A percentile compares a stretch with the other conserved stretches of the same genome.
phyloP scores from a whole-genome alignment of 1,140 invertebrate genomes.

The Cheumatopsyche charites region DNA sequence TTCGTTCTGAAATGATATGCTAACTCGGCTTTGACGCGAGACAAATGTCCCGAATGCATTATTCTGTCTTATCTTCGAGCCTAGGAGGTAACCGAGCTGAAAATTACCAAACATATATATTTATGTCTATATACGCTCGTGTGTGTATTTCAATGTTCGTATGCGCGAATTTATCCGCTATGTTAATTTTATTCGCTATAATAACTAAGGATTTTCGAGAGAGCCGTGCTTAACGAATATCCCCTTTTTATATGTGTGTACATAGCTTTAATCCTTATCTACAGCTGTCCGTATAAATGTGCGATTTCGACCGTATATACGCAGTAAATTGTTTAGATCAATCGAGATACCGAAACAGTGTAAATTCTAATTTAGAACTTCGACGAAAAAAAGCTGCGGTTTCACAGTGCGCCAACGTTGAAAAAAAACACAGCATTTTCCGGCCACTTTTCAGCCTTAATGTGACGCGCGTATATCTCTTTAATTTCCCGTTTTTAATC shows the following conservation, averaged over 20 bases:
- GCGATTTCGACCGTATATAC: too few species aligned
- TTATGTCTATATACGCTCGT: background rate
- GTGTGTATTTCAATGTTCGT: too few species aligned
- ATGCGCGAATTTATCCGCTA: too few species aligned
- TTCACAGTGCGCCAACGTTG: background rate
- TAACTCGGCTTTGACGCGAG: background rate
- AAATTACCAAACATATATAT: conserved; percentile 1
- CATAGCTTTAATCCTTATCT: too few species aligned
- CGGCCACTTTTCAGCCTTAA: conserved; percentile 18
- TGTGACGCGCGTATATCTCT: conserved; percentile 23
- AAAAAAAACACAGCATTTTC: background rate
- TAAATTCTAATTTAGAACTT: conserved; percentile 10
- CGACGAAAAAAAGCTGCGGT: background rate
- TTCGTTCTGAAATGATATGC: conserved; percentile 5
- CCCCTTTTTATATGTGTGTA: too few species aligned
- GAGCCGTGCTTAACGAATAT: too few species aligned
- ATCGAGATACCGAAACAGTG: conserved; percentile 4
- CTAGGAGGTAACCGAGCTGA: conserved; percentile 6
- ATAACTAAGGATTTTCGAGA: too few species aligned
- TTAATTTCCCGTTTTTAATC: conserved; percentile 30
- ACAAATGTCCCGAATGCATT: conserved; percentile 14
- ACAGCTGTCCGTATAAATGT: too few species aligned
- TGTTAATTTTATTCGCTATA: too few species aligned
- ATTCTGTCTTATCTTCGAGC: conserved; percentile 9
- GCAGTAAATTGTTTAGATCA: background rate